Evolutionary conservation across 2,113 vertebrate genomes (phyloP).

Genomic region (Chrysochloris asiatica): DNA sequence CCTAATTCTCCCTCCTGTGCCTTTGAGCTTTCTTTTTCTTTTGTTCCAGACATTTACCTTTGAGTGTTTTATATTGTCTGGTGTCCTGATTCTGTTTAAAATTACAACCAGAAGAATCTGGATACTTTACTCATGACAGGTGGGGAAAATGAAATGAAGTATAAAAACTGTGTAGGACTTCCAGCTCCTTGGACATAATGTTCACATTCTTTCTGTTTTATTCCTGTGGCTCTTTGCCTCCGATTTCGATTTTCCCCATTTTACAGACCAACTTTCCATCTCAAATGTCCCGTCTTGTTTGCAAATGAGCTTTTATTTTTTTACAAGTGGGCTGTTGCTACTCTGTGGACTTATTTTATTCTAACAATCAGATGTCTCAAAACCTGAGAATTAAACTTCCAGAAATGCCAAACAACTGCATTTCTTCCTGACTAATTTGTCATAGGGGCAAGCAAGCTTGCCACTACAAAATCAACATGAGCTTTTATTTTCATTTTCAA

Average conservation of each 20-base stretch:
- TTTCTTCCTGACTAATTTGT: conserved; percentile 71
- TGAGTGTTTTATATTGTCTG: neutral
- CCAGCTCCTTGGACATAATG: neutral
- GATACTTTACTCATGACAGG: neutral
- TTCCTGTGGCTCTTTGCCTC: neutral
- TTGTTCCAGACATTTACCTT: neutral
- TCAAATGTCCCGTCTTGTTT: conserved; percentile 64
- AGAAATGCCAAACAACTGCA: conserved; percentile 68
- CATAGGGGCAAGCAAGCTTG: conserved; percentile 47
- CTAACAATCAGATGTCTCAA: conserved; percentile 69
- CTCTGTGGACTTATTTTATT: conserved; percentile 44
- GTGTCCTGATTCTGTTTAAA: neutral
- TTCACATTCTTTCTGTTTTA: neutral
- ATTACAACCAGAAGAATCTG: neutral
- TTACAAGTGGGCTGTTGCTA: conserved; percentile 2
- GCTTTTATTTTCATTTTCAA: neutral
- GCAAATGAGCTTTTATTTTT: neutral
- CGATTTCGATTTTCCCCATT: neutral
- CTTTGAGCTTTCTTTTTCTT: neutral
- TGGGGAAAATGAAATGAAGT: neutral
- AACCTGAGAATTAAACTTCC: conserved; percentile 72
- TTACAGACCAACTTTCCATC: conserved; percentile 63
- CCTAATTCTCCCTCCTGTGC: neutral
- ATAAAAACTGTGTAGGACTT: neutral
- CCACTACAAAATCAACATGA: conserved; percentile 63